phyloP scores from a whole-genome alignment of 1,140 invertebrate genomes.

The Eriosoma lanigerum region DNA sequence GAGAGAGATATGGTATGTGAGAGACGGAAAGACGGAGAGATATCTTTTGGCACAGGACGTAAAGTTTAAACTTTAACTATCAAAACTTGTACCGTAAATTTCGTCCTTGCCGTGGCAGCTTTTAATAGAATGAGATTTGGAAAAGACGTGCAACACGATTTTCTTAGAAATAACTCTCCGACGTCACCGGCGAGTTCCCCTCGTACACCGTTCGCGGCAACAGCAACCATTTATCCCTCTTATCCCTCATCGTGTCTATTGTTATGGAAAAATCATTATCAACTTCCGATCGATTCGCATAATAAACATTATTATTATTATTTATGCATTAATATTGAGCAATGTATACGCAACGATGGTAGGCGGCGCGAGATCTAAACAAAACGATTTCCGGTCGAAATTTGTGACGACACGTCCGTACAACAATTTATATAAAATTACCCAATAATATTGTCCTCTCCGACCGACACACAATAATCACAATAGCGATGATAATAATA shows the following conservation, averaged over 20 bases:
- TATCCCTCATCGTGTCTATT: too few species aligned
- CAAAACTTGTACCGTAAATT: conserved; percentile 52
- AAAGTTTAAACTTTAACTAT: conserved; percentile 52
- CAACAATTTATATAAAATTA: too few species aligned
- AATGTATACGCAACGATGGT: too few species aligned
- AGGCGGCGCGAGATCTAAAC: too few species aligned
- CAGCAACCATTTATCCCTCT: neutral
- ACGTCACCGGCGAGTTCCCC: neutral
- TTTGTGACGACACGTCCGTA: too few species aligned
- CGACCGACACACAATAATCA: too few species aligned
- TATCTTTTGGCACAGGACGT: conserved; percentile 47
- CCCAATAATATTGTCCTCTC: too few species aligned
- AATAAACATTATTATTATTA: neutral
- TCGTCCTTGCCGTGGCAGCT: conserved; percentile 47
- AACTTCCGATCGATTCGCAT: neutral
- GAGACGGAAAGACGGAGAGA: neutral
- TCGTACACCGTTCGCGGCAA: too few species aligned
- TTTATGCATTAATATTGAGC: too few species aligned
- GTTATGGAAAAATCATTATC: neutral
- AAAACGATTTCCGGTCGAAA: too few species aligned
- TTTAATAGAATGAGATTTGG: conserved; percentile 52
- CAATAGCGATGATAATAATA: too few species aligned
- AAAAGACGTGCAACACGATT: conserved; percentile 51
- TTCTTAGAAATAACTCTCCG: conserved; percentile 38
- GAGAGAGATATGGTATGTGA: neutral